These are phyloP conservation scores for Zaprionus lachaisei DNA, from an alignment of 1,140 invertebrate genomes.

Conservation along the genomic window DNA sequence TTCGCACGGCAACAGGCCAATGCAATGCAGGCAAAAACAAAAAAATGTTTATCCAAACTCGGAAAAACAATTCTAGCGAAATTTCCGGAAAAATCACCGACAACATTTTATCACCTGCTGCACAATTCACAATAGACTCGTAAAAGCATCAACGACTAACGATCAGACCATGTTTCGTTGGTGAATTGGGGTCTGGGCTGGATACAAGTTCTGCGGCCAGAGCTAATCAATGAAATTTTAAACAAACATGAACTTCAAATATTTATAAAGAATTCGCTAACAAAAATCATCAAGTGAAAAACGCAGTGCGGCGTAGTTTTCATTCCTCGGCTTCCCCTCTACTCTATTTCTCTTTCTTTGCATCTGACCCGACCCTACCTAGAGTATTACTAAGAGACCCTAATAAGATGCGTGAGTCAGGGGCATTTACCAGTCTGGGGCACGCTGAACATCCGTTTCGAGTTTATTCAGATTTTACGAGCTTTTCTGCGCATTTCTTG, in stretches of 20 bases:
- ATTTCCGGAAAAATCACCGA: constrained; percentile 30
- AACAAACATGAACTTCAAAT: constrained; percentile 53
- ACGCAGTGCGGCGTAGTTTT: not conserved
- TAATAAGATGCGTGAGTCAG: constrained; percentile 61
- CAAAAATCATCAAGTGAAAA: constrained; percentile 3
- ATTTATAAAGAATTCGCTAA: constrained; percentile 47
- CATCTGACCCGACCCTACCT: not conserved
- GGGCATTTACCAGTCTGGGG: constrained; percentile 30
- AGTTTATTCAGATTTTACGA: constrained; percentile 62
- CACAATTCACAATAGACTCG: constrained; percentile 35
- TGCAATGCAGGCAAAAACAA: not conserved
- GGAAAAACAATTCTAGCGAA: constrained; percentile 48
- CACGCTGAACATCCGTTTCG: constrained; percentile 46
- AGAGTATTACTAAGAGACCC: constrained; percentile 6
- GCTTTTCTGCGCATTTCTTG: constrained; percentile 36
- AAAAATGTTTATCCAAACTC: constrained; percentile 46
- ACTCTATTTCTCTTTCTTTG: constrained; percentile 14
- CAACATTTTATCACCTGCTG: constrained; percentile 27
- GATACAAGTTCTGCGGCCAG: not conserved
- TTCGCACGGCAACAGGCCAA: constrained; percentile 16
- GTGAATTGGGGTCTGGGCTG: constrained; percentile 17
- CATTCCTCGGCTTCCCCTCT: constrained; percentile 14
- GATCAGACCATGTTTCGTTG: constrained; percentile 39
- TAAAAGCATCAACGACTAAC: constrained; percentile 32
- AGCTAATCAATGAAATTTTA: constrained; percentile 55